Percentiles rank a stretch among this genome's conserved stretches.
Conservation (phyloP, 2,113 vertebrate genomes). For the Felis chaus region DNA sequence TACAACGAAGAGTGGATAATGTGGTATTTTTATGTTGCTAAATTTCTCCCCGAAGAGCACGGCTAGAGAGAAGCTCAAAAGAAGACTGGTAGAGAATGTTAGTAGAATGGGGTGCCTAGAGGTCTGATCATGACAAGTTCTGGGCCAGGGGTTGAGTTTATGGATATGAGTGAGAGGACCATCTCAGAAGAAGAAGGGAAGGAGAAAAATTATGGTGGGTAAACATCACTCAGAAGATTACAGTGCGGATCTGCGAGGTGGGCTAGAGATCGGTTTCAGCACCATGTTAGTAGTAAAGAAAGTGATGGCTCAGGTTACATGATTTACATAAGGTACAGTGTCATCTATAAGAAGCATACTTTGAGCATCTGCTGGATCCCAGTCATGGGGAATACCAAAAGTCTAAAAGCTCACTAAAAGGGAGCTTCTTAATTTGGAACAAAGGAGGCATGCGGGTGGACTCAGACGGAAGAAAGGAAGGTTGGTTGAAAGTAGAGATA, state of each 20-base stretch:
- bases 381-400: neutral
- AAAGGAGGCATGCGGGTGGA: neutral
- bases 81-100: neutral
- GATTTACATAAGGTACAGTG: neutral
- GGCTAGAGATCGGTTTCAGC: neutral
- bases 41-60: neutral
- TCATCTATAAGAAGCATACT: neutral
- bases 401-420: neutral
- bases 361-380: neutral
- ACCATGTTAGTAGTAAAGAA: neutral
- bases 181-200: neutral
- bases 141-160: neutral
- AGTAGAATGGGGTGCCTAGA: neutral
- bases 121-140: neutral
- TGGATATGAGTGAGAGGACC: neutral
- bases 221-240: neutral
- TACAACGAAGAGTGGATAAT: neutral
- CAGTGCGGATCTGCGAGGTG: neutral
- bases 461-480: neutral
- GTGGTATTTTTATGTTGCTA: neutral
- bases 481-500: neutral
- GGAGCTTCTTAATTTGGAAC: neutral
- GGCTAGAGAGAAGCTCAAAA: neutral
- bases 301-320: neutral
- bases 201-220: neutral